phyloP scores from a whole-genome alignment of 2,113 vertebrate species.

The Nibea coibor region DNA sequence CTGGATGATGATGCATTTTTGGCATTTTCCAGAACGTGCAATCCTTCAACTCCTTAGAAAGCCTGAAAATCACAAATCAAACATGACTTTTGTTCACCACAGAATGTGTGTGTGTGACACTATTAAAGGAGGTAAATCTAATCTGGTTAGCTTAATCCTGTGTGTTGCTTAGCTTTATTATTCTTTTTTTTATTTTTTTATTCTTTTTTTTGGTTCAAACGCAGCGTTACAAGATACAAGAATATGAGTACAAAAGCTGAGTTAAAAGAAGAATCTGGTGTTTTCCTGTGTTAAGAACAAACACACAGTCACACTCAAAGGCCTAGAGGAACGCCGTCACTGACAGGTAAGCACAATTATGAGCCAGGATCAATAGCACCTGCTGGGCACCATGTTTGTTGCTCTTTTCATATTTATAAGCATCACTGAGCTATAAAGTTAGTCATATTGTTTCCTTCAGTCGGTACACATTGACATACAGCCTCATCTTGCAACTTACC shows the following conservation, averaged over 20 bases:
- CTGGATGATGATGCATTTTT: neutral
- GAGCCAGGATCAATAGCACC: constrained; percentile 30
- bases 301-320: constrained; percentile 50
- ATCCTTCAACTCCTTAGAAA: neutral
- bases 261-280: constrained; percentile 12
- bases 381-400: constrained; percentile 34
- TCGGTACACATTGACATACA: constrained; percentile 7
- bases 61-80: neutral
- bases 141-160: constrained; percentile 35
- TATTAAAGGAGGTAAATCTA: constrained; percentile 23
- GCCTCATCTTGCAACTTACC: neutral
- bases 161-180: neutral
- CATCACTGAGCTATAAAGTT: constrained; percentile 28
- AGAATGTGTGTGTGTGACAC: neutral
- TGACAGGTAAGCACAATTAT: constrained; percentile 26
- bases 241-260: constrained; percentile 37
- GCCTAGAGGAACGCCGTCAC: constrained; percentile 33
- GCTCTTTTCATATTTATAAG: constrained; percentile 26
- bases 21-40: neutral
- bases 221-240: constrained; percentile 28
- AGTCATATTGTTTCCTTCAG: constrained; percentile 7
- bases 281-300: constrained; percentile 17
- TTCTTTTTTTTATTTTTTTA: too few relatives aligned
- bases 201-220: constrained; percentile 46
- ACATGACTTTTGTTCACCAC: neutral